Evolutionary conservation across 2,888 invertebrate species (phyloP).

Genomic region (Andrena marginata): DNA sequence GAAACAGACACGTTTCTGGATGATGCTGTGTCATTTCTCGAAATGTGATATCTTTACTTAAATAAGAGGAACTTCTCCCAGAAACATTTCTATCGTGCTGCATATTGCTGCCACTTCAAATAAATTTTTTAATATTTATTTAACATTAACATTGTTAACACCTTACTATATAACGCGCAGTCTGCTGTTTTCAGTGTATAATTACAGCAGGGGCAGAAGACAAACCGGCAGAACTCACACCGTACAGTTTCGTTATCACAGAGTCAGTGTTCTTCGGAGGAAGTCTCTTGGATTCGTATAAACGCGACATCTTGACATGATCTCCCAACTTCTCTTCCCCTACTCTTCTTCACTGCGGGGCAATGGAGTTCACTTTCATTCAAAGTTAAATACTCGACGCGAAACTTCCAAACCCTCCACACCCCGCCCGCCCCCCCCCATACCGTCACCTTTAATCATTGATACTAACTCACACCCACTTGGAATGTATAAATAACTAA

Average conservation of each 20-base stretch:
- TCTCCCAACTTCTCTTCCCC: constrained; percentile 12
- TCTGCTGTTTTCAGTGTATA: no score
- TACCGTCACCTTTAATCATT: constrained; percentile 77
- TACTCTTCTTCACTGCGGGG: constrained; percentile 20
- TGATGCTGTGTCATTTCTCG: background rate
- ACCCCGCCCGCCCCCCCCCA: constrained; percentile 39
- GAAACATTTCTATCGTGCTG: no score
- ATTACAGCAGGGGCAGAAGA: background rate
- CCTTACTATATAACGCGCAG: no score
- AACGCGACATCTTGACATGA: constrained; percentile 63
- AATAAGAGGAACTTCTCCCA: no score
- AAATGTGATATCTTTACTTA: background rate
- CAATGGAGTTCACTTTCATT: constrained; percentile 65
- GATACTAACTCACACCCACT: constrained; percentile 79
- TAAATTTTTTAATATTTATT: no score
- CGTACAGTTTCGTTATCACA: background rate
- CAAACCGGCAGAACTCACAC: background rate
- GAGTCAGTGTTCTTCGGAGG: constrained; percentile 44
- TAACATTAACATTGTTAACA: no score
- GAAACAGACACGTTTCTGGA: background rate
- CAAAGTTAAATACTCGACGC: constrained; percentile 79
- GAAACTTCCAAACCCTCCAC: constrained; percentile 70
- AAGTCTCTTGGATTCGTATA: constrained; percentile 64
- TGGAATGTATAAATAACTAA: constrained; percentile 82
- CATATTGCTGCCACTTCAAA: no score